Conservation (phyloP, 1,140 invertebrate genomes). For the Drosophila kurseongensis region DNA sequence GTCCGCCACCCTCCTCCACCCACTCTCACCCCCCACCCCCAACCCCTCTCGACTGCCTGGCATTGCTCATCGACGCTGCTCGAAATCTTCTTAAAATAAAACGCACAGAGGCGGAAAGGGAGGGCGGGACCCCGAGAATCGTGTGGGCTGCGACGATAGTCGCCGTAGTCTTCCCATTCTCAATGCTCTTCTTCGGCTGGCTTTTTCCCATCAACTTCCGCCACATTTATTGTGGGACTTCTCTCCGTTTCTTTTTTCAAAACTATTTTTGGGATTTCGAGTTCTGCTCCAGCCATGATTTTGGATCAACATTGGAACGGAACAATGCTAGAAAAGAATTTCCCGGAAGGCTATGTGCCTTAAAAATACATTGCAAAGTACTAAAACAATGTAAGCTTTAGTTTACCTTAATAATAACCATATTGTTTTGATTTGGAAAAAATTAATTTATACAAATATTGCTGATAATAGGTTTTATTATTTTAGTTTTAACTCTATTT, state of each 20-base stretch:
- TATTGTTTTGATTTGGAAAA: no score
- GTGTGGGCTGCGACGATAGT: conserved; percentile 43
- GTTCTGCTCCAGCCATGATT: conserved; percentile 37
- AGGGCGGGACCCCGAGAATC: conserved; percentile 23
- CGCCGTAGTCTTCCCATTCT: conserved; percentile 26
- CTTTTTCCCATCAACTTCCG: conserved; percentile 65
- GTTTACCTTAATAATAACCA: no score
- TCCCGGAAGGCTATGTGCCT: background rate
- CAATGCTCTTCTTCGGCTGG: conserved; percentile 27
- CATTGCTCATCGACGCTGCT: conserved; percentile 70
- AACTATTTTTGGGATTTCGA: conserved; percentile 70
- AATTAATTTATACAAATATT: no score
- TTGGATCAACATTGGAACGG: conserved; percentile 29
- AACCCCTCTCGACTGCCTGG: conserved; percentile 17
- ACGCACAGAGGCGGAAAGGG: conserved; percentile 44
- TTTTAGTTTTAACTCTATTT: no score
- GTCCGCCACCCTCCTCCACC: conserved; percentile 31
- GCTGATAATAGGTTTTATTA: no score
- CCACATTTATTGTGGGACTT: conserved; percentile 55
- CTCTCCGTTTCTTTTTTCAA: conserved; percentile 24
- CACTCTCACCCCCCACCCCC: conserved; percentile 1
- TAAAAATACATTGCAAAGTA: background rate
- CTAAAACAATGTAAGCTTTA: background rate
- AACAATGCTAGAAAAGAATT: conserved; percentile 34
- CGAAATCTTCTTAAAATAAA: conserved; percentile 81